phyloP scores from a whole-genome alignment of 2,888 invertebrate genomes.

The Sericinus montela region DNA sequence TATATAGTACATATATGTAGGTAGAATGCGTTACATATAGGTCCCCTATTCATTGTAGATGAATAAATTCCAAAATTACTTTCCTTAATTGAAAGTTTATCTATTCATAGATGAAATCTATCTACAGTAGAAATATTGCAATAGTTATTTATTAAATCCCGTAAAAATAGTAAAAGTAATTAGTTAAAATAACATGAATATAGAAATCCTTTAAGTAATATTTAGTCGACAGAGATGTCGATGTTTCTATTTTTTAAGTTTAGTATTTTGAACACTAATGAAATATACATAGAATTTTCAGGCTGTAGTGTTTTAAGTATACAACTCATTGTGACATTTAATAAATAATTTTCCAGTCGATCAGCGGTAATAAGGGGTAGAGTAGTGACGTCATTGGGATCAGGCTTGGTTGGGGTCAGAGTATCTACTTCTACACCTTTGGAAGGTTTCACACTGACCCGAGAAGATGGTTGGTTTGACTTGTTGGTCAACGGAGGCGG shows the following conservation, averaged over 20 bases:
- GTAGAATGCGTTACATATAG: slow-evolving; percentile 21
- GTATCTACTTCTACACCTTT: slow-evolving; percentile 96
- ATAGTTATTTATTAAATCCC: neutral
- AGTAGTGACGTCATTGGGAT: slow-evolving; percentile 93
- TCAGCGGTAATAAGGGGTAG: slow-evolving; percentile 98
- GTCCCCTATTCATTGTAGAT: slow-evolving; percentile 4
- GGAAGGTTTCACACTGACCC: slow-evolving; percentile 96
- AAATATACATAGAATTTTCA: neutral
- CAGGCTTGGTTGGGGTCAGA: slow-evolving; percentile 96
- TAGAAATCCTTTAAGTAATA: slow-evolving; percentile 7
- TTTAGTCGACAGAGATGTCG: slow-evolving; percentile 6
- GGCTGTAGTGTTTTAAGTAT: neutral
- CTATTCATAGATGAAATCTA: neutral
- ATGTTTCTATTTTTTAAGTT: neutral
- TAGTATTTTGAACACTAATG: slow-evolving; percentile 8
- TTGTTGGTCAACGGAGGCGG: slow-evolving; percentile 99
- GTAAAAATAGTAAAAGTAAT: neutral
- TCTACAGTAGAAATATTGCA: neutral
- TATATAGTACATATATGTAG: slow-evolving; percentile 28
- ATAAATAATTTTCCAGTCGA: slow-evolving; percentile 83
- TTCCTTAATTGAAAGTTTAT: neutral
- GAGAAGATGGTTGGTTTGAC: slow-evolving; percentile 98
- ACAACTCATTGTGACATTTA: neutral
- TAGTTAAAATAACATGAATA: neutral
- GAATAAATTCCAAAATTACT: neutral